Evolutionary conservation across 2,797 vertebrate genomes (phyloP).

Genomic region (Dermochelys coriacea): DNA sequence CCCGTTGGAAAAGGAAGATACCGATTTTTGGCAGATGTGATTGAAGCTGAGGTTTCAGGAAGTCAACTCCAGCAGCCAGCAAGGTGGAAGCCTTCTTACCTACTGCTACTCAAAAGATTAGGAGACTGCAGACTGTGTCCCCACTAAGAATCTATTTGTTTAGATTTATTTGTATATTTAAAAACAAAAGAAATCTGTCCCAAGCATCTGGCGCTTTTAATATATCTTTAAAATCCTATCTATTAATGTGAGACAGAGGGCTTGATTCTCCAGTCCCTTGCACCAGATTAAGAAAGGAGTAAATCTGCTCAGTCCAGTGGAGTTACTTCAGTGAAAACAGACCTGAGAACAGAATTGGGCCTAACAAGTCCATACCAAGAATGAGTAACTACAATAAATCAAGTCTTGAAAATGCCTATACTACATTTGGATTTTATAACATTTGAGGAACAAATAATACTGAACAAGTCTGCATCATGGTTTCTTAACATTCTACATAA

Average conservation of each 20-base stretch:
- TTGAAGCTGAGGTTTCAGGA: background rate
- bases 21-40: background rate
- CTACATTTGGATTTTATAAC: background rate
- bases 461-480: background rate
- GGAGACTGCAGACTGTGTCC: background rate
- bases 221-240: background rate
- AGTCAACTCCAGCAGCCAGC: background rate
- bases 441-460: background rate
- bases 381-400: background rate
- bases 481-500: background rate
- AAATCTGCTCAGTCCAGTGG: background rate
- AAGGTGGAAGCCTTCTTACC: background rate
- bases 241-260: background rate
- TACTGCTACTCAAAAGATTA: background rate
- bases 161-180: background rate
- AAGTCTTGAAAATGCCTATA: background rate
- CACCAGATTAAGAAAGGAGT: background rate
- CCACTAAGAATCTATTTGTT: background rate
- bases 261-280: background rate
- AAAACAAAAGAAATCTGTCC: background rate
- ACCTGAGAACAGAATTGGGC: background rate
- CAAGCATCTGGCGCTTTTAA: background rate
- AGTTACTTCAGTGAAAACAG: background rate
- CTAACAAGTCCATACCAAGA: background rate
- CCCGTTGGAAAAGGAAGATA: background rate